Percentiles rank a stretch among this genome's conserved stretches.
phyloP scores from a whole-genome alignment of 2,888 invertebrate species.

The Stenoptilia bipunctidactyla region DNA sequence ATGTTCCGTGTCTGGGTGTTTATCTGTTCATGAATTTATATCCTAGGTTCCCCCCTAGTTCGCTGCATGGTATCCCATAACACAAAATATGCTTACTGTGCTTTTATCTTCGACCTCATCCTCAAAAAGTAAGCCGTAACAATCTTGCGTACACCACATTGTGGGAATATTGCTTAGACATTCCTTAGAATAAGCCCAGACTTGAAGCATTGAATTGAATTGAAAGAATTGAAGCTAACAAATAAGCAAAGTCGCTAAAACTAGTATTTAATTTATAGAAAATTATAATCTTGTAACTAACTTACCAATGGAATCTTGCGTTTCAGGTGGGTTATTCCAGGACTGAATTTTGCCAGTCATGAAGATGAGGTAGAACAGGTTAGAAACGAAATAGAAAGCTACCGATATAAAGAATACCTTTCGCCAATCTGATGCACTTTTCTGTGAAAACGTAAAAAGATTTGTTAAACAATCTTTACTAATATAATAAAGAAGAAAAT shows the following conservation, averaged over 20 bases:
- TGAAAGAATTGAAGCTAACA: background rate
- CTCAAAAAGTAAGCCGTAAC: too few relatives aligned
- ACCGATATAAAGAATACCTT: slow-evolving; percentile 76
- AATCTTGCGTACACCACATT: too few relatives aligned
- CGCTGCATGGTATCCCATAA: too few relatives aligned
- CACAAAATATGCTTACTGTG: too few relatives aligned
- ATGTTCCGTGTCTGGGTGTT: too few relatives aligned
- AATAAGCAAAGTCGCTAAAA: background rate
- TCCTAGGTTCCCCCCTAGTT: too few relatives aligned
- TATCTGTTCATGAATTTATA: too few relatives aligned
- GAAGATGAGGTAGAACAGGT: slow-evolving; percentile 72
- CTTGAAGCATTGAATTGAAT: too few relatives aligned
- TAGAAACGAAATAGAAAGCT: slow-evolving; percentile 69
- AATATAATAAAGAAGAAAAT: too few relatives aligned
- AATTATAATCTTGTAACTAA: background rate
- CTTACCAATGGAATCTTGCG: slow-evolving; percentile 28
- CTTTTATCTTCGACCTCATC: too few relatives aligned
- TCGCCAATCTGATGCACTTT: slow-evolving; percentile 67
- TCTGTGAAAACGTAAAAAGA: slow-evolving; percentile 41
- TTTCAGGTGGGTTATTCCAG: slow-evolving; percentile 68
- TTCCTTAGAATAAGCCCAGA: too few relatives aligned
- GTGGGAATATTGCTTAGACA: too few relatives aligned
- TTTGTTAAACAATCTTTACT: background rate
- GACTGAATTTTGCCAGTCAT: slow-evolving; percentile 72
- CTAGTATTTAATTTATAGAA: background rate